These are phyloP conservation scores for Valencia hispanica DNA, from an alignment of 2,797 vertebrate species.

Conservation along the genomic window DNA sequence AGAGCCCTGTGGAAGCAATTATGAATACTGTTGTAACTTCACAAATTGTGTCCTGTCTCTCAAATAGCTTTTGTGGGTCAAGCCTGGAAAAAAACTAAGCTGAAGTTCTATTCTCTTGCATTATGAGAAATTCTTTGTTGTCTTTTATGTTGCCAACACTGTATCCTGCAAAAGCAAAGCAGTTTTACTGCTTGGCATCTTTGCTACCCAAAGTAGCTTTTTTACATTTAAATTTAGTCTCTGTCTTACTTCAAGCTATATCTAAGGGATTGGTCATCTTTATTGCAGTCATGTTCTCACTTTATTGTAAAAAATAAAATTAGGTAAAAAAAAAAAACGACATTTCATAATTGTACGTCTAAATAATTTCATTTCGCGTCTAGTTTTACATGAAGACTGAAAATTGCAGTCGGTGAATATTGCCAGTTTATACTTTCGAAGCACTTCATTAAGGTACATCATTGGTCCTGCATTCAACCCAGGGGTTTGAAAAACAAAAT, in stretches of 20 bases:
- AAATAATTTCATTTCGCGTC: neutral
- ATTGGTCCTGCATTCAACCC: neutral
- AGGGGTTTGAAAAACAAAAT: neutral
- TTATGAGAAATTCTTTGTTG: neutral
- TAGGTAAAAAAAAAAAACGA: too few relatives aligned
- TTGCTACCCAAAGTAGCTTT: constrained; percentile 4
- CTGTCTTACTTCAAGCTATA: neutral
- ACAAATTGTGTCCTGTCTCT: too few relatives aligned
- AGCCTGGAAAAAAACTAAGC: neutral
- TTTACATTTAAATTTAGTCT: constrained; percentile 11
- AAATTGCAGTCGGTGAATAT: neutral
- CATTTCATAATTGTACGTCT: neutral
- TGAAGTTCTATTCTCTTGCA: neutral
- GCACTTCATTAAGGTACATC: constrained; percentile 9
- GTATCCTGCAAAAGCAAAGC: neutral
- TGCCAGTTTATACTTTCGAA: neutral
- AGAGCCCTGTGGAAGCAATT: too few relatives aligned
- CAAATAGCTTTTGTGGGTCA: neutral
- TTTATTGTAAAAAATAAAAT: too few relatives aligned
- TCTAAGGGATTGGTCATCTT: neutral
- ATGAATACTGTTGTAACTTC: too few relatives aligned
- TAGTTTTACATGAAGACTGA: neutral
- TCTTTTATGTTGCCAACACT: constrained; percentile 6
- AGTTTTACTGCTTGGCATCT: constrained; percentile 13
- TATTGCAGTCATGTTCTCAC: too few relatives aligned